Evolutionary conservation across 2,888 invertebrate species (phyloP), one percentile per base, ranked within the genome.

Genomic region (Drosophila falleni): DNA sequence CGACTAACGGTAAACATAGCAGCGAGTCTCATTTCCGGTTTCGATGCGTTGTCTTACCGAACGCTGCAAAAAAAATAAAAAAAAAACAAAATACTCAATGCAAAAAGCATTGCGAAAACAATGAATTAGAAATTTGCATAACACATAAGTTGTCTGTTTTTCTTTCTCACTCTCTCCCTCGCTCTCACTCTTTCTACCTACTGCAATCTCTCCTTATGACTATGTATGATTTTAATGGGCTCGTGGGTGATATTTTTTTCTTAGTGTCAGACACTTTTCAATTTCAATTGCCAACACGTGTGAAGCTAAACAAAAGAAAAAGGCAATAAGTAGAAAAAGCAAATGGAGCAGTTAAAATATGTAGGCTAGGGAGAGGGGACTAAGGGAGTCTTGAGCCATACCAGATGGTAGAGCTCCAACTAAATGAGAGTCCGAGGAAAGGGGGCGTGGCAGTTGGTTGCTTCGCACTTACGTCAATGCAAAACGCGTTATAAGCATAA

Each of bases 281-380:
- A 78, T 71, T 80, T 84, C 78, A 85, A 87, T 82, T 87, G 82
- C 80, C 66, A 65, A 80, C 85, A 86, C 85, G 87, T 86, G 87
- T 80, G 71, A 66, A 60, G 68, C 53, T 26, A 55, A 68, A 68
- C 69, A 79, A 78, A 71, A 42, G 61, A 19, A 54, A 29, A n/a
- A 33, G 35, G 26, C 35, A 37, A 37, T 46, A 37, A 16, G 44
- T 46, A 23, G 35, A 56, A 44, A n/a, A 15, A 41, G 29, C 54
- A 74, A 74, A 55, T 63, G 56, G 51, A 46, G 66, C 55, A 61
- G 31, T 64, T 56, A 51, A 39, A 9, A 11, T 16, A 1, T 10
- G 53, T n/a, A 16, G 1, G 16, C 10, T 42, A 15, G 15, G 13
- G 3, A 15, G 8, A 19, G 13, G 26, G 37, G 5, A 3, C 9